Conservation (phyloP, 2,888 invertebrate species). For the Kryphioiulus occultus region DNA sequence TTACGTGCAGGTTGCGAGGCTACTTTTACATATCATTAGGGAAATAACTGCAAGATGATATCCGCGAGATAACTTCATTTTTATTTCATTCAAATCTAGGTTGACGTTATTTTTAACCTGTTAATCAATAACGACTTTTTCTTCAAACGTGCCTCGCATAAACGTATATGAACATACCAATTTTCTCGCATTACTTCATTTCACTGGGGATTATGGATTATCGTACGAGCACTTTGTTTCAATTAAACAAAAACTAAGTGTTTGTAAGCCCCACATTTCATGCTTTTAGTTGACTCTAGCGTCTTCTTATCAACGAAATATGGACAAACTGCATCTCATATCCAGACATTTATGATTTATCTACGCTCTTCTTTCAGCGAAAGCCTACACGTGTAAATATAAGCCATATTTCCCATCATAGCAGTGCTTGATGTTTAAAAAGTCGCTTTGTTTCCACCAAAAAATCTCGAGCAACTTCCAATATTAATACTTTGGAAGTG, state of each 20-base stretch:
- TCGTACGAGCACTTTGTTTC: not conserved
- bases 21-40: not conserved
- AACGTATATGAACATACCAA: not conserved
- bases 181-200: not conserved
- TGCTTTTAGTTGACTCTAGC: not conserved
- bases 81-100: not conserved
- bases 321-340: not conserved
- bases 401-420: not conserved
- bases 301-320: not conserved
- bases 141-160: too few species aligned
- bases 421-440: not conserved
- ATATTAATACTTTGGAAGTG: constrained; percentile 18
- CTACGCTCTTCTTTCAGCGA: not conserved
- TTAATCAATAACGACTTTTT: not conserved
- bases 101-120: not conserved
- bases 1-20: not conserved
- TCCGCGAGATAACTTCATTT: not conserved
- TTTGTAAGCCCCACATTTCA: not conserved
- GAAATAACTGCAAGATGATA: not conserved
- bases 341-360: not conserved
- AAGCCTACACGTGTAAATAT: not conserved
- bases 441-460: not conserved
- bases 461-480: not conserved
- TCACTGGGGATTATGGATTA: constrained; percentile 8
- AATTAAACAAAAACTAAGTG: constrained; percentile 30